These are phyloP conservation scores for Teleiodes luculella DNA, from an alignment of 2,888 invertebrate species.

Conservation along the genomic window DNA sequence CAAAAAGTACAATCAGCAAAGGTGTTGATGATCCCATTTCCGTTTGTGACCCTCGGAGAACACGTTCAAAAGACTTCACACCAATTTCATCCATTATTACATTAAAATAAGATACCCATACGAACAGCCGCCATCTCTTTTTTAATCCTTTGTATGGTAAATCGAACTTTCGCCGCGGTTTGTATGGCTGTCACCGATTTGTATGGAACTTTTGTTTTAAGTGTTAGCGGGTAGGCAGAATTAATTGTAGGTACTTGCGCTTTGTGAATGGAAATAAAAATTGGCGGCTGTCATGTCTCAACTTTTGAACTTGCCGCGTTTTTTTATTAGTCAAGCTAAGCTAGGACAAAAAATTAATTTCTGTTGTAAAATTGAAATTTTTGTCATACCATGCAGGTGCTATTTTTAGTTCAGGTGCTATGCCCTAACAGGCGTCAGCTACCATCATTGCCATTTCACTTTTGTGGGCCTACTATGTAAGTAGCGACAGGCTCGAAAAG, in stretches of 20 bases:
- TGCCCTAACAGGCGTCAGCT: too few species aligned
- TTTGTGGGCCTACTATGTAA: too few species aligned
- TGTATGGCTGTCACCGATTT: conserved; percentile 4
- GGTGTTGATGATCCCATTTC: neutral
- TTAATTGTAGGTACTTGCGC: conserved; percentile 1
- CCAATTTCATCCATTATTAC: neutral
- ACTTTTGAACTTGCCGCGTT: neutral
- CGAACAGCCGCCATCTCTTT: neutral
- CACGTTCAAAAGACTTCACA: neutral
- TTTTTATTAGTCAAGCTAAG: too few species aligned
- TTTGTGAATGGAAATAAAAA: neutral
- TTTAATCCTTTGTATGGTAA: conserved; percentile 1
- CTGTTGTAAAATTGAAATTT: too few species aligned
- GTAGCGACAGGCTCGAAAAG: too few species aligned
- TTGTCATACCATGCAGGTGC: too few species aligned
- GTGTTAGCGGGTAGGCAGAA: conserved; percentile 3
- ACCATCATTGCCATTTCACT: too few species aligned
- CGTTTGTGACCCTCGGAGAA: neutral
- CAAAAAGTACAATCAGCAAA: neutral
- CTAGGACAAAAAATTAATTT: too few species aligned
- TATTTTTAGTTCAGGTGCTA: too few species aligned
- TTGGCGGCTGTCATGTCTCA: conserved; percentile 3
- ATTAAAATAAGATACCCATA: conserved; percentile 2
- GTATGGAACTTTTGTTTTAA: conserved; percentile 6
- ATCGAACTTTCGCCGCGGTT: conserved; percentile 3